phyloP scores from a whole-genome alignment of 2,888 invertebrate species.

The Drosophila pseudotalamancana region DNA sequence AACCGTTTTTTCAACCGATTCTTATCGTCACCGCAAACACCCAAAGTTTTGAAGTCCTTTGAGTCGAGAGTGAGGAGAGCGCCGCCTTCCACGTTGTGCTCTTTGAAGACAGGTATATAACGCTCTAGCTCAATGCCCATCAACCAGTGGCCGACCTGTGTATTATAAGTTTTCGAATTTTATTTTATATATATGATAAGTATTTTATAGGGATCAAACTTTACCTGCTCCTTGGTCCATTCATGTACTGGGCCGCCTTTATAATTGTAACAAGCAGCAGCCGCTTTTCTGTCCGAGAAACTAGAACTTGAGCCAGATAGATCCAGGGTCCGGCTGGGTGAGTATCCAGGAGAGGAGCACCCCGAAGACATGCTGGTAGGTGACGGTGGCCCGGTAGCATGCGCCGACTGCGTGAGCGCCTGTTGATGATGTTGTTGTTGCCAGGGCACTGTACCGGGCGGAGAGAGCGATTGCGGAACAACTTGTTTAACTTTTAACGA shows the following conservation, averaged over 20 bases:
- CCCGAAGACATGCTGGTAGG: constrained; percentile 88
- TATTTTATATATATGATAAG: neutral
- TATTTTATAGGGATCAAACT: neutral
- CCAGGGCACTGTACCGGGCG: constrained; percentile 88
- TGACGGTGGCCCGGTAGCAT: constrained; percentile 86
- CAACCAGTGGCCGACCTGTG: constrained; percentile 96
- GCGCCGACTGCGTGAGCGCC: constrained; percentile 80
- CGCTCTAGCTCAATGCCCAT: constrained; percentile 92
- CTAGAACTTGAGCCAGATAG: constrained; percentile 87
- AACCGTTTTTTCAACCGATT: constrained; percentile 93
- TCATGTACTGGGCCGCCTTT: constrained; percentile 89
- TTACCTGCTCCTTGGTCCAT: constrained; percentile 91
- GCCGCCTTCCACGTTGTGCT: constrained; percentile 94
- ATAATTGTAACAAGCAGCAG: constrained; percentile 86
- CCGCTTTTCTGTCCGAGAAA: constrained; percentile 87
- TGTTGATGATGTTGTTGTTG: constrained; percentile 85
- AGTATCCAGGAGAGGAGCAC: constrained; percentile 86
- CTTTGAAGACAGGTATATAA: constrained; percentile 93
- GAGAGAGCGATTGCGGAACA: constrained; percentile 87
- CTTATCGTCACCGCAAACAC: constrained; percentile 92
- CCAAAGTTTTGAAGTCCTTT: constrained; percentile 94
- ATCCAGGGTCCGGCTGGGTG: constrained; percentile 85
- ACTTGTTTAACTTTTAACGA: constrained; percentile 87
- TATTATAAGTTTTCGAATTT: neutral
- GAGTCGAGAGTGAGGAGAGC: constrained; percentile 95